Percentiles rank a stretch among this genome's conserved stretches.
These are phyloP conservation scores for Caenorhabditis imperialis DNA, from an alignment of 2,888 invertebrate species.

Conservation along the genomic window DNA sequence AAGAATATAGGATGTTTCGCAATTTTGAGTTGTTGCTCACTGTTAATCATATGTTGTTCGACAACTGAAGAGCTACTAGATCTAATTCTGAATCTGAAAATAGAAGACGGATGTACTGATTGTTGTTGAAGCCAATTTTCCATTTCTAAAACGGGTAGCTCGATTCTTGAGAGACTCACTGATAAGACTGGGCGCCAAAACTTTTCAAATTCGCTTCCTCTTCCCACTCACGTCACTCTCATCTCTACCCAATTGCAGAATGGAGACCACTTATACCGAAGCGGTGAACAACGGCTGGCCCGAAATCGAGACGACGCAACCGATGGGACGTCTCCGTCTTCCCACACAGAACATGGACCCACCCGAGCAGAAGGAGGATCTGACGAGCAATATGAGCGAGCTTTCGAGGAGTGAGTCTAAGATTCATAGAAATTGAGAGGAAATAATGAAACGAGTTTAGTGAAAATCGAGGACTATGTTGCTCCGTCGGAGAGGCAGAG, in stretches of 20 bases:
- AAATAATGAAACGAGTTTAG: conserved; percentile 5
- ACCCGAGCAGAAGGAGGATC: conserved; percentile 39
- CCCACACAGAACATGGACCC: conserved; percentile 45
- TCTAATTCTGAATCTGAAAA: too few species aligned
- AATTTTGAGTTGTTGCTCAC: too few species aligned
- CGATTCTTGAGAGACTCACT: background rate
- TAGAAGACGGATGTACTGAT: background rate
- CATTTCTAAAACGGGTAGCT: conserved; percentile 12
- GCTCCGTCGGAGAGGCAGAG: conserved; percentile 15
- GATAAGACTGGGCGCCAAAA: conserved; percentile 24
- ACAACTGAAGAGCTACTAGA: too few species aligned
- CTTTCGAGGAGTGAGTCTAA: conserved; percentile 21
- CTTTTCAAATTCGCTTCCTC: background rate
- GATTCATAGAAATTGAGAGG: too few species aligned
- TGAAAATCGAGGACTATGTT: conserved; percentile 34
- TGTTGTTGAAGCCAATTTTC: background rate
- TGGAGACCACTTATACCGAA: conserved; percentile 24
- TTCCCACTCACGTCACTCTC: background rate
- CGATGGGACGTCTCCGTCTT: conserved; percentile 33
- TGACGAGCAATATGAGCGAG: conserved; percentile 25
- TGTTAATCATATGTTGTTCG: too few species aligned
- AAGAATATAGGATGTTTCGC: too few species aligned
- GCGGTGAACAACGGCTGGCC: conserved; percentile 18
- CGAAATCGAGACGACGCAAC: conserved; percentile 18
- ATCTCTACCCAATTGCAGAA: background rate